These are phyloP conservation scores for Nyctereutes procyonoides DNA, from an alignment of 2,113 vertebrate genomes.

Conservation along the genomic window DNA sequence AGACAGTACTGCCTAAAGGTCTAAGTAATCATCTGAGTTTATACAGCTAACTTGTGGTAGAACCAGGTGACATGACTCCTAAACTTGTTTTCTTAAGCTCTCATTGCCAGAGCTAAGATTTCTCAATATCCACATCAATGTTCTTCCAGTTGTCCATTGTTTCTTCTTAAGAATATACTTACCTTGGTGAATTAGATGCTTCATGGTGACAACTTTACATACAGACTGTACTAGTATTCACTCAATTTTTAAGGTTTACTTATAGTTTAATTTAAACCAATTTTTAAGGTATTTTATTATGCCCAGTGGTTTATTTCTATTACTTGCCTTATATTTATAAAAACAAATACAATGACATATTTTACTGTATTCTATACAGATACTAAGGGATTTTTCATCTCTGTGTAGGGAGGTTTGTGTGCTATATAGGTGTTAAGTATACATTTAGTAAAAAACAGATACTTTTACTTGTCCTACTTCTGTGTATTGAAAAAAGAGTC, in stretches of 20 bases:
- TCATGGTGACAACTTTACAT: not conserved
- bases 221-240: not conserved
- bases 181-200: not conserved
- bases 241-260: not conserved
- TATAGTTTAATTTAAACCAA: constrained; percentile 9
- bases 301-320: not conserved
- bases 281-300: not conserved
- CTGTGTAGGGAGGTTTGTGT: not conserved
- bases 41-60: not conserved
- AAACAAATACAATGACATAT: constrained; percentile 11
- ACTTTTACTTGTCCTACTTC: not conserved
- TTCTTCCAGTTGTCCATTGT: not conserved
- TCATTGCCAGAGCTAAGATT: not conserved
- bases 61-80: not conserved
- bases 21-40: not conserved
- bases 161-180: not conserved
- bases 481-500: not conserved
- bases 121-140: not conserved
- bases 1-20: not conserved
- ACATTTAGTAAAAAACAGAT: not conserved
- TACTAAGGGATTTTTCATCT: not conserved
- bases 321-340: not conserved
- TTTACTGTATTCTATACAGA: not conserved
- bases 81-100: not conserved
- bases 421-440: not conserved